phyloP scores from a whole-genome alignment of 2,797 vertebrate species.

The Leptoclinus maculatus region DNA sequence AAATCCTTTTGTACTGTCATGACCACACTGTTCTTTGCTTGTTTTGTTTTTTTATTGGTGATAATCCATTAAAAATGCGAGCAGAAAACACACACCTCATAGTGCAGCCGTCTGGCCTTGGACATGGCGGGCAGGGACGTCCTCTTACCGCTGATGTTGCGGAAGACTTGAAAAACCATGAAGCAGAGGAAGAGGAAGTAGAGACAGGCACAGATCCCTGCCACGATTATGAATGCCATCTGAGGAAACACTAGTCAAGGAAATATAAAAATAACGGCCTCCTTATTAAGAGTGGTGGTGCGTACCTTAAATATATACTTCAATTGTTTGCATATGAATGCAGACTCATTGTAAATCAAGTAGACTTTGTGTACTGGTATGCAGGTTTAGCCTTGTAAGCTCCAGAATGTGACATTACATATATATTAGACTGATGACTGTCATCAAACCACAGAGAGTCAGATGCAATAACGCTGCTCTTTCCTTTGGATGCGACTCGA shows the following conservation, averaged over 20 bases:
- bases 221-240: constrained; percentile 99
- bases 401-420: background rate
- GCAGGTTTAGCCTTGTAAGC: background rate
- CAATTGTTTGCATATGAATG: too few relatives aligned
- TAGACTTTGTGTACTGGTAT: background rate
- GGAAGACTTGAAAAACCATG: constrained; percentile 98
- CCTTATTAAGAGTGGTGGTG: background rate
- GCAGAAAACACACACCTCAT: constrained; percentile 83
- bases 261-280: constrained; percentile 23
- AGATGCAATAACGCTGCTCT: background rate
- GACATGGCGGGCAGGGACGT: constrained; percentile 94
- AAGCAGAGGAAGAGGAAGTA: constrained; percentile 99
- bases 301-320: too few relatives aligned
- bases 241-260: constrained; percentile 82
- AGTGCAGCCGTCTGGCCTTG: constrained; percentile 94
- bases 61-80: background rate
- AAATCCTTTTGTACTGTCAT: background rate
- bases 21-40: background rate
- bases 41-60: background rate
- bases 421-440: background rate
- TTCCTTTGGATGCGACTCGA: background rate
- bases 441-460: background rate
- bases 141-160: constrained; percentile 96
- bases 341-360: background rate
- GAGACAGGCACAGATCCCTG: constrained; percentile 96